Base-by-base conservation (phyloP, 2,888 invertebrate genomes). In the Esperia sulphurella region DNA sequence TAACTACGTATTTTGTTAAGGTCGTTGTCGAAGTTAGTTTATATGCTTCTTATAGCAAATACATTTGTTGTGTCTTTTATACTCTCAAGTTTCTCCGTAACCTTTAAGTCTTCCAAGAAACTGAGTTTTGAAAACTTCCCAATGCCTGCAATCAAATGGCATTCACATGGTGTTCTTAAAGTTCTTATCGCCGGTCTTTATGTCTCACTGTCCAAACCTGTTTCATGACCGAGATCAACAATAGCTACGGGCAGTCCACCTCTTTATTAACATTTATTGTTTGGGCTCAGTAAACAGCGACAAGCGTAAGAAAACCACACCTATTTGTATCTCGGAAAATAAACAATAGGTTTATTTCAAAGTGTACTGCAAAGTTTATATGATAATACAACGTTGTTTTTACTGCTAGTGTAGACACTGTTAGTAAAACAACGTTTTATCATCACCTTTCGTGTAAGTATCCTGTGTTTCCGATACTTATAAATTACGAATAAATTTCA, bases 211-310 rank as follows among this genome's bases (percentile, higher is more conserved):
- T 68, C 66, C 61, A 68, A 78, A 87, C 87, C 85, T 77, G 88
- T 87, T 88, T 66, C 68, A 66, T 69, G 62, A 65, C 61, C 69
- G 69, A 72, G 73, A 80, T 75, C 80, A 79, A 87, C 85, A 86
- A 87, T 85, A 74, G 79, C 79, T 71, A 68, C 71, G 67, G 79
- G 79, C 85, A 74, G 78, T 76, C 77, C 74, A 79, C 76, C 75
- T 79, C 79, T 85, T 84, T 87, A 87, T 83, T 79, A 75, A 77
- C 67, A 62, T 65, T 68, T 61, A 50, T 50, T 35, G 49, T 47
- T 53, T 61, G 65, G 63, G 56, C 29, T 51, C 69, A 75, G 62
- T 43, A 10, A 61, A 12, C 41, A 61, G 63, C 45, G 21, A 9
- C 1, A 0, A 63, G 70, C 64, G 68, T 8, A 38, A n/a, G n/a